Evolutionary conservation across 1,140 invertebrate genomes (phyloP), one percentile per base, ranked within the genome.

Genomic region (Gryllus bimaculatus): DNA sequence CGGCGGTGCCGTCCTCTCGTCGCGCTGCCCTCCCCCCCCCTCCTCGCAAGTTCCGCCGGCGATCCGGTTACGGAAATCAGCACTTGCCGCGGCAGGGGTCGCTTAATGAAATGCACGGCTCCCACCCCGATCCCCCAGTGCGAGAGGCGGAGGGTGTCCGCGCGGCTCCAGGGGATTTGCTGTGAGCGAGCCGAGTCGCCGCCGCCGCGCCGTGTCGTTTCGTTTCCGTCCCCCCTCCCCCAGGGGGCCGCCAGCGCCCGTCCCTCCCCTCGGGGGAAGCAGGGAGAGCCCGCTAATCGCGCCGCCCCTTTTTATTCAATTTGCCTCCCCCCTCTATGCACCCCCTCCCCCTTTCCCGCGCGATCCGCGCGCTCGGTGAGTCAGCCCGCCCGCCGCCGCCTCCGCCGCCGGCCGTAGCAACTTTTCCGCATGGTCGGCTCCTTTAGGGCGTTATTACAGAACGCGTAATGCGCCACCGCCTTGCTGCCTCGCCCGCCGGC

Each of bases 281-380:
- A 18, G 54, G 54, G 54, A 66, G 54, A 66, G 54, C 54, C 54
- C 18, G 54, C 54, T 66, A 66, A 66, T 66, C 54, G 54, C 54
- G 54, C 54, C 54, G 54, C 54, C 54, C 54, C 54, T 66, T 66
- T 66, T 66, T 66, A 66, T 66, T 66, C 54, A 66, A 66, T 66
- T 66, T 66, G 54, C 54, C 54, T 39, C 54, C 54, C 54, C 54
- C 10, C 54, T 3, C 18, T 2, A 1, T 66, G 54, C 18, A 10
- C 54, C 54, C 18, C 54, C 10, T 66, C 54, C 54, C n/a, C n/a
- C n/a, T n/a, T 18, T 66, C 54, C 10, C 54, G 10, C 54, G 54
- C 18, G 54, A 66, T 66, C 10, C 54, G 54, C 10, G 54, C 2
- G 54, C 18, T 66, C 54, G 54, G 54, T 66, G 54, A 66, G 54